Percentiles rank a stretch among this genome's conserved stretches.
These are phyloP conservation scores for Ranitomeya variabilis DNA, from an alignment of 2,113 vertebrate species.

Conservation along the genomic window DNA sequence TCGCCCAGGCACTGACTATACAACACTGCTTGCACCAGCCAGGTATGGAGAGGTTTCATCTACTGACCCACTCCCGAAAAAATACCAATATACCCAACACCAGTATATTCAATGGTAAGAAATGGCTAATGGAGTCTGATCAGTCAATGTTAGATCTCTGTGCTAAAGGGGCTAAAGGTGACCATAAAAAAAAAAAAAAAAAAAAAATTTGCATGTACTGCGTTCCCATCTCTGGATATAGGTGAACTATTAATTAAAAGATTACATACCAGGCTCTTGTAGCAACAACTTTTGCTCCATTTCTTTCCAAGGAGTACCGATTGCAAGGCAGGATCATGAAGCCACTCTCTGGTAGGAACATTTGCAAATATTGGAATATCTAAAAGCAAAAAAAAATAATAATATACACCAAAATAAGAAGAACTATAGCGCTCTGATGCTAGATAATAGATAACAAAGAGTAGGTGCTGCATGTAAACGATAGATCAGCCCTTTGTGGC, in stretches of 20 bases:
- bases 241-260: neutral
- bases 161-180: neutral
- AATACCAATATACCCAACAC: too few relatives aligned
- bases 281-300: slow-evolving; percentile 88
- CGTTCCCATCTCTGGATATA: too few relatives aligned
- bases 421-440: neutral
- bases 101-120: too few relatives aligned
- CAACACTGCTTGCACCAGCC: too few relatives aligned
- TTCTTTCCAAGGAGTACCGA: slow-evolving; percentile 89
- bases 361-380: slow-evolving; percentile 87
- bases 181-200: too few relatives aligned
- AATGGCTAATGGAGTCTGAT: neutral
- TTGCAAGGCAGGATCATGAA: slow-evolving; percentile 84
- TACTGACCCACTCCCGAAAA: too few relatives aligned
- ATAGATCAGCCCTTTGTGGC: neutral
- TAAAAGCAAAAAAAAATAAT: slow-evolving; percentile 57
- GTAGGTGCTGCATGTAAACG: neutral
- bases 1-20: too few relatives aligned
- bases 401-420: too few relatives aligned
- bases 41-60: too few relatives aligned
- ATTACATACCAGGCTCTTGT: slow-evolving; percentile 82
- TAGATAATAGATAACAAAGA: neutral
- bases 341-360: slow-evolving; percentile 87
- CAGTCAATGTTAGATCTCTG: neutral
- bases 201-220: too few relatives aligned